These are phyloP conservation scores for Aphidius gifuensis DNA, from an alignment of 1,140 invertebrate species.

Conservation along the genomic window DNA sequence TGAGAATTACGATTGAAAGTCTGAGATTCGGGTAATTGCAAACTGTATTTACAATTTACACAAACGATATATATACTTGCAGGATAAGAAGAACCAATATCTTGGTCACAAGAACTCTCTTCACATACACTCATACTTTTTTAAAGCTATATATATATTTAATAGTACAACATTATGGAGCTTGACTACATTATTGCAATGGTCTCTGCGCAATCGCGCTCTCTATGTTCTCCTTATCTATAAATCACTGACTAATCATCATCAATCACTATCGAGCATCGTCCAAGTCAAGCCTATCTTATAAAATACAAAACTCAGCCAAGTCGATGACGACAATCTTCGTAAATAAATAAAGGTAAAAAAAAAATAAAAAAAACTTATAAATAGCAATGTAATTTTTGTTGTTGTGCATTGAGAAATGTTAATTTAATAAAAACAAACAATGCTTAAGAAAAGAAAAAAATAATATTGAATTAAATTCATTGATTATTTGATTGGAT, in stretches of 20 bases:
- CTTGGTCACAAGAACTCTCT: conserved; percentile 23
- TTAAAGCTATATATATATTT: not conserved
- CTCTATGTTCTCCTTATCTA: conserved; percentile 46
- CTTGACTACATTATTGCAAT: not conserved
- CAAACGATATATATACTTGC: conserved; percentile 33
- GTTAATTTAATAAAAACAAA: too few species aligned
- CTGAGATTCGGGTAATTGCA: conserved; percentile 33
- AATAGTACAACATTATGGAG: conserved; percentile 4
- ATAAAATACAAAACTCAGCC: not conserved
- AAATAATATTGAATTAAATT: too few species aligned
- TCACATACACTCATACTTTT: conserved; percentile 10
- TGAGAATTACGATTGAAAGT: conserved; percentile 4
- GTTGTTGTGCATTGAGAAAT: not conserved
- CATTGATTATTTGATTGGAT: too few species aligned
- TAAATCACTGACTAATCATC: conserved; percentile 53
- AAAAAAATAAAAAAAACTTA: conserved; percentile 6
- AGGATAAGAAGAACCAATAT: conserved; percentile 32
- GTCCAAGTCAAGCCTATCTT: conserved; percentile 18
- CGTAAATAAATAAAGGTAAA: conserved; percentile 1
- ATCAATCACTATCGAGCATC: conserved; percentile 49
- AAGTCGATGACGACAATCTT: conserved; percentile 6
- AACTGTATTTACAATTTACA: conserved; percentile 45
- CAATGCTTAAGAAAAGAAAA: too few species aligned
- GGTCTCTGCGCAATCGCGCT: conserved; percentile 25
- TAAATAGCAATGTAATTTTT: conserved; percentile 1